These are phyloP conservation scores for Anarsia innoxiella DNA, from an alignment of 2,888 invertebrate species.

Conservation along the genomic window DNA sequence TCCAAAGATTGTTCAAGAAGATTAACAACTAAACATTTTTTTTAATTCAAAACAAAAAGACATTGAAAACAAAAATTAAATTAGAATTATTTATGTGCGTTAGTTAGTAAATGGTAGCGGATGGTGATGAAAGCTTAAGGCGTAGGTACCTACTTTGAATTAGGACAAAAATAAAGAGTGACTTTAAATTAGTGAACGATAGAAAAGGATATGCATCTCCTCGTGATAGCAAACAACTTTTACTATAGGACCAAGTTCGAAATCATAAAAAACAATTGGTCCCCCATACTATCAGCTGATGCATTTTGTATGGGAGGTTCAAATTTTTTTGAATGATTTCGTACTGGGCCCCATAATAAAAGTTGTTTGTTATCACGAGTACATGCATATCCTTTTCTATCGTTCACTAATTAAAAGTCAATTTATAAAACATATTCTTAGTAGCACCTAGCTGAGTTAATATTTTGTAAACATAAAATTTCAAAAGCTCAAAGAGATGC, in stretches of 20 bases:
- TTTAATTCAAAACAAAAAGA: too few species aligned
- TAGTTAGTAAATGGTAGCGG: too few species aligned
- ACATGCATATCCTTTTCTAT: background rate
- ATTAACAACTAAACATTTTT: too few species aligned
- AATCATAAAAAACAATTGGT: too few species aligned
- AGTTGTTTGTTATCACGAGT: background rate
- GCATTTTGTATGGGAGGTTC: background rate
- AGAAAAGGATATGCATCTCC: slow-evolving; percentile 10
- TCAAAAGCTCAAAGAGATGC: too few species aligned
- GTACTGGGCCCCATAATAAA: background rate
- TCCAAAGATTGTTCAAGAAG: too few species aligned
- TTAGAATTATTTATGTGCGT: too few species aligned
- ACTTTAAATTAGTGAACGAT: background rate
- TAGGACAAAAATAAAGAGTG: slow-evolving; percentile 3
- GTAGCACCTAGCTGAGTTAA: too few species aligned
- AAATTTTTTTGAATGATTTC: background rate
- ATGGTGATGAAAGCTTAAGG: background rate
- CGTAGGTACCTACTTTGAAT: background rate
- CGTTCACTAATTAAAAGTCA: background rate
- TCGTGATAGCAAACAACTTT: slow-evolving; percentile 9
- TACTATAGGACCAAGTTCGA: background rate
- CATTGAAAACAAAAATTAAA: too few species aligned
- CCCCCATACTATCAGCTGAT: background rate
- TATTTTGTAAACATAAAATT: too few species aligned
- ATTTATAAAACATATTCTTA: background rate